Evolutionary conservation across 2,113 vertebrate species (phyloP).

Genomic region (Hippolais icterina): DNA sequence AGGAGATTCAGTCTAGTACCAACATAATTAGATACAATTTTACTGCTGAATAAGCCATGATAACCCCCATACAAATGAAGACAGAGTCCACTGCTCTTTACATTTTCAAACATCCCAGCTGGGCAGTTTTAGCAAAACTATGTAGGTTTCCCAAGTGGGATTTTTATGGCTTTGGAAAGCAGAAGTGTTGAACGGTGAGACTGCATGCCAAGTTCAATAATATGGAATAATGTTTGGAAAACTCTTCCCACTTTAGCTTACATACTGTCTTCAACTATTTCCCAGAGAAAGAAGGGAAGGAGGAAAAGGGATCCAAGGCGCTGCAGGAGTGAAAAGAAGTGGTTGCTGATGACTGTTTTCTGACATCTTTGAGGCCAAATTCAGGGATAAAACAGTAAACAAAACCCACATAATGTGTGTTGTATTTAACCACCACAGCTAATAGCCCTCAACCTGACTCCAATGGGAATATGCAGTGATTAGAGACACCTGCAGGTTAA

Average conservation of each 20-base stretch:
- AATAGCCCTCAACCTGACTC: slow-evolving; percentile 72
- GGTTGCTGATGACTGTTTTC: slow-evolving; percentile 53
- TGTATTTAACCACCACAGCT: slow-evolving; percentile 73
- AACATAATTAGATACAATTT: slow-evolving; percentile 71
- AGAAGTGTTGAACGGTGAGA: background rate
- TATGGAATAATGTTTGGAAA: background rate
- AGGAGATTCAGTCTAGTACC: slow-evolving; percentile 66
- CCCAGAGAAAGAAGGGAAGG: background rate
- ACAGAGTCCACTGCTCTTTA: slow-evolving; percentile 8
- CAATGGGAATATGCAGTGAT: slow-evolving; percentile 74
- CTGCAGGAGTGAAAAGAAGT: slow-evolving; percentile 53
- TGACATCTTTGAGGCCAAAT: slow-evolving; percentile 36
- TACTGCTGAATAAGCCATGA: slow-evolving; percentile 30
- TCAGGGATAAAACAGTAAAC: slow-evolving; percentile 67
- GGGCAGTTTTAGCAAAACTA: background rate
- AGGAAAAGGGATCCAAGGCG: background rate
- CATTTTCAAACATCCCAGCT: background rate
- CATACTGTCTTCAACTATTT: background rate
- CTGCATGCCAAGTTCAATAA: background rate
- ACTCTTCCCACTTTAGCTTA: background rate
- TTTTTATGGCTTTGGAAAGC: background rate
- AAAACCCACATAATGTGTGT: slow-evolving; percentile 54
- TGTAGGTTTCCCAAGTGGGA: background rate
- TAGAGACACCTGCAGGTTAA: slow-evolving; percentile 80
- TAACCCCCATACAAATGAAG: slow-evolving; percentile 24